phyloP scores from a whole-genome alignment of 2,888 invertebrate genomes.

The Drosophila rubida region DNA sequence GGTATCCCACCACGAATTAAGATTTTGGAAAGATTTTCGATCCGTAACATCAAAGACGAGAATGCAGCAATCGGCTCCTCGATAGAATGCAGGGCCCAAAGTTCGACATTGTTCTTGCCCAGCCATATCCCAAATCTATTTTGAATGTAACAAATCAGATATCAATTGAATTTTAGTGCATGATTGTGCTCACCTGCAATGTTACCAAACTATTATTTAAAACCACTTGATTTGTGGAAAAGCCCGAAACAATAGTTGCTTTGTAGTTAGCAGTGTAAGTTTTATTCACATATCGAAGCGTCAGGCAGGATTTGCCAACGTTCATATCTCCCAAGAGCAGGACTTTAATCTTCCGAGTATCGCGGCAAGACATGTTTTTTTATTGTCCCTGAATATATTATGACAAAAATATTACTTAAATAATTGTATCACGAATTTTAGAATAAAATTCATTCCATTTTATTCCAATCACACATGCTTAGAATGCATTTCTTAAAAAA shows the following conservation, averaged over 20 bases:
- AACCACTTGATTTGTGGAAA: conserved; percentile 98
- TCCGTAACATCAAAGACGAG: conserved; percentile 99
- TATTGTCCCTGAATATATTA: background rate
- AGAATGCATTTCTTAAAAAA: no score
- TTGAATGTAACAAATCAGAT: background rate
- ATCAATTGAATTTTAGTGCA: background rate
- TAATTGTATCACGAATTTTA: no score
- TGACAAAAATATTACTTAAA: no score
- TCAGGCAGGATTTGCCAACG: conserved; percentile 99
- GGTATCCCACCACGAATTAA: conserved; percentile 86
- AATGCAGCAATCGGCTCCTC: conserved; percentile 99
- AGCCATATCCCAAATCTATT: conserved; percentile 99
- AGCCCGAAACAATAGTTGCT: conserved; percentile 96
- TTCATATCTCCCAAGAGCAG: conserved; percentile 98
- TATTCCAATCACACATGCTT: no score
- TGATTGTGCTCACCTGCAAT: conserved; percentile 90
- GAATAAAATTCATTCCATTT: no score
- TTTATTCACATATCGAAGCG: conserved; percentile 99
- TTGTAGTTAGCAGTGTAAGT: conserved; percentile 96
- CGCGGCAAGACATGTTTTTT: conserved; percentile 85
- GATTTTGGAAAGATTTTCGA: conserved; percentile 98
- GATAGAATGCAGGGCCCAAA: conserved; percentile 98
- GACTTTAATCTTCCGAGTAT: conserved; percentile 94
- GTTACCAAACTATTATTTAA: conserved; percentile 99
- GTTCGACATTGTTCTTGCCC: conserved; percentile 99